These are phyloP conservation scores for Popillia japonica DNA, from an alignment of 1,140 invertebrate genomes.

Conservation along the genomic window DNA sequence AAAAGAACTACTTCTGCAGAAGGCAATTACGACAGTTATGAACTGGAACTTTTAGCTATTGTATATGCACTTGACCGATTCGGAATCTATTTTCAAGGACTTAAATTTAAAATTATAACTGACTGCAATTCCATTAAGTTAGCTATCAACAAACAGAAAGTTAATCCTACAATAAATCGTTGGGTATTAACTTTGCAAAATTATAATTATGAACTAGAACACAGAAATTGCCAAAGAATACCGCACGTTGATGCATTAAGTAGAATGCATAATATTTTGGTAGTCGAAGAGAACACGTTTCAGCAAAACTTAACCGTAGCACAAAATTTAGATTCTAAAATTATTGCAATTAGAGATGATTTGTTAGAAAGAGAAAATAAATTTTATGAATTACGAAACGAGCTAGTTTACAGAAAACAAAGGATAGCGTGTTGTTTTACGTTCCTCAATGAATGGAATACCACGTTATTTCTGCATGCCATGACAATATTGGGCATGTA, in stretches of 20 bases:
- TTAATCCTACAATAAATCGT: constrained; percentile 40
- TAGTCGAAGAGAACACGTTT: constrained; percentile 45
- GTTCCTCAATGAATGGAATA: constrained; percentile 45
- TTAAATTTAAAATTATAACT: constrained; percentile 39
- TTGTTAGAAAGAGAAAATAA: constrained; percentile 32
- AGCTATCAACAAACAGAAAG: constrained; percentile 39
- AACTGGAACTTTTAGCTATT: constrained; percentile 44
- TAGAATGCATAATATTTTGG: constrained; percentile 26
- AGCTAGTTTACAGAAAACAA: constrained; percentile 45
- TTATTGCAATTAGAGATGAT: constrained; percentile 36
- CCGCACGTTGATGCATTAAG: constrained; percentile 47
- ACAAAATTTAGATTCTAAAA: constrained; percentile 44
- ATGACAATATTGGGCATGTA: constrained; percentile 51
- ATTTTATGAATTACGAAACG: constrained; percentile 45
- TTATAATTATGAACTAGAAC: constrained; percentile 46
- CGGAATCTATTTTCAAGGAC: constrained; percentile 31
- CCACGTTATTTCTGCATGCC: constrained; percentile 43
- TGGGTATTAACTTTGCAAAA: constrained; percentile 49
- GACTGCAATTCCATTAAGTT: constrained; percentile 41
- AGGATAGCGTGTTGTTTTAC: constrained; percentile 46
- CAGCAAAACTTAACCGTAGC: constrained; percentile 41
- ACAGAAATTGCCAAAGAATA: constrained; percentile 42
- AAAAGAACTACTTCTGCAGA: constrained; percentile 40
- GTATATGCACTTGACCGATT: constrained; percentile 37
- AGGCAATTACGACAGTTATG: constrained; percentile 46